Base-by-base conservation (phyloP, 2,797 vertebrate species). In the Enteromius anoplus region DNA sequence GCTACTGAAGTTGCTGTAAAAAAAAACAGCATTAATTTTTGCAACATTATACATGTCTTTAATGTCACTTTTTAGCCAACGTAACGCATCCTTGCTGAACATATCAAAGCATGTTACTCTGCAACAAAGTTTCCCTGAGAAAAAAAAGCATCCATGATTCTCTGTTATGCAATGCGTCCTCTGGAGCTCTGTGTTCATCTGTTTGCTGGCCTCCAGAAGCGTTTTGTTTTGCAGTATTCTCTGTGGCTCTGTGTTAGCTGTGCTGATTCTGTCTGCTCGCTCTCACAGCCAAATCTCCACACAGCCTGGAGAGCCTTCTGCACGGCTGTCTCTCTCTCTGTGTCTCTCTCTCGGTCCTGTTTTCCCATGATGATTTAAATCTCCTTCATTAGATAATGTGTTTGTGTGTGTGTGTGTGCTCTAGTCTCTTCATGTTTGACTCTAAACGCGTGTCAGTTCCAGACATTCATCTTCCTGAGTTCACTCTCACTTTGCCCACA, bases 241-340 rank as follows among this genome's bases (percentile, higher is more conserved):
- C 34, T 71, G 49, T n/a, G 66, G 15, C n/a, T 66, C 42, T 45
- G 34, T 51, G 32, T 82, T 75, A 37, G 45, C 49, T 62, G 45
- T 79, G 37, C 12, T 11, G 42, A 66, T 23, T 72, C n/a, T 76
- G 40, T 76, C 79, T 65, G 34, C 10, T 80, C 42, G 21, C 21
- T 53, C 34, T 65, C n/a, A 86, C 86, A 93, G 92, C 92, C 91
- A 82, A 88, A 91, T 93, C 91, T 92, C 95, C 81, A 64, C 85
- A 87, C 88, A 90, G 92, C 93, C 94, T 64, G 84, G 92, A 91
- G 94, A 94, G 90, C 95, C 95, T 93, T 90, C 89, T 68, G 92
- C 90, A 88, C 91, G 86, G 73, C 42, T 79, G 21, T 85, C 84
- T 84, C 14, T 85, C 77, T 86, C 32, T 32, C 32, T 32, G 2